Conservation (phyloP, 2,888 invertebrate genomes). For the Clusia tigrina region DNA sequence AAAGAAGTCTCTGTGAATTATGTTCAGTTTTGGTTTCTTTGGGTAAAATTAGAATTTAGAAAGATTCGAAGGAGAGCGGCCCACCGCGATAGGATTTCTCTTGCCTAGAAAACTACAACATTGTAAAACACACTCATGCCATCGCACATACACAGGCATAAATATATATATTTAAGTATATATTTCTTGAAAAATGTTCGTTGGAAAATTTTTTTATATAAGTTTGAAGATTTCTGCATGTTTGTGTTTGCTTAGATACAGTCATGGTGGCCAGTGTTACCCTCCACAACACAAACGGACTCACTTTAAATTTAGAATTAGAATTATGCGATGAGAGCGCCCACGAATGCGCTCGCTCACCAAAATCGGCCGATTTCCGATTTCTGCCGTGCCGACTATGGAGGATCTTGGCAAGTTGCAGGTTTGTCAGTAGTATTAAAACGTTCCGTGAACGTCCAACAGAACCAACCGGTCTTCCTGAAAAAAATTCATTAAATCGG, state of each 20-base stretch:
- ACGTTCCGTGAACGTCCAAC: slow-evolving; percentile 56
- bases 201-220: neutral
- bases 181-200: too few relatives aligned
- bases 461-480: slow-evolving; percentile 25
- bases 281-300: neutral
- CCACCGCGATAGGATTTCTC: too few relatives aligned
- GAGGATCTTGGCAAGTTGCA: slow-evolving; percentile 22
- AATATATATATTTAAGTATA: neutral
- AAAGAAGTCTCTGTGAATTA: too few relatives aligned
- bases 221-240: neutral
- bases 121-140: too few relatives aligned
- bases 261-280: neutral
- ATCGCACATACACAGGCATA: neutral
- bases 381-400: slow-evolving; percentile 33
- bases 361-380: slow-evolving; percentile 20
- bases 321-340: slow-evolving; percentile 17
- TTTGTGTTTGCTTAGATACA: neutral
- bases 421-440: slow-evolving; percentile 51
- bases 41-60: too few relatives aligned
- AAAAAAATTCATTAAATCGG: slow-evolving; percentile 16
- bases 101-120: too few relatives aligned
- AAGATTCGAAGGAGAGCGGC: too few relatives aligned
- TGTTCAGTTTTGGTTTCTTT: too few relatives aligned
- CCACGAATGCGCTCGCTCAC: slow-evolving; percentile 34
- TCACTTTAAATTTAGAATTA: slow-evolving; percentile 26